Evolutionary conservation across 2,113 vertebrate genomes (phyloP).

Genomic region (Strix aluco): DNA sequence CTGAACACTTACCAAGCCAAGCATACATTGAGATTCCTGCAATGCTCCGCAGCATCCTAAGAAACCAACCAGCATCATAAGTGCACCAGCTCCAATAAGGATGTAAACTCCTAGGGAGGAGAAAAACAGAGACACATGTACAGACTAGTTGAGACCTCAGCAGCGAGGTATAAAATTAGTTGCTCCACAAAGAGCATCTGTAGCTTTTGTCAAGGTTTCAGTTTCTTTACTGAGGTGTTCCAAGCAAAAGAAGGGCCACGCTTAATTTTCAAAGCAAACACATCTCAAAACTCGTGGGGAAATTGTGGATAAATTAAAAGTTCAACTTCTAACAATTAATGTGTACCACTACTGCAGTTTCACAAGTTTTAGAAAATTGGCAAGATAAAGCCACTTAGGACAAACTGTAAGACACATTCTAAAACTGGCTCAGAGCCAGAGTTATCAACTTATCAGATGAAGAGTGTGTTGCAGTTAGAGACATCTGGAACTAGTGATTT

Average conservation of each 20-base stretch:
- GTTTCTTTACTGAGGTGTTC: not conserved
- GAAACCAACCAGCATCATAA: constrained; percentile 98
- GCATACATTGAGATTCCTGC: constrained; percentile 95
- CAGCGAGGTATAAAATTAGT: not conserved
- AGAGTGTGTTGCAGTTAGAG: not conserved
- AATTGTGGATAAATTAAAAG: not conserved
- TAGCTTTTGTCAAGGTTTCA: not conserved
- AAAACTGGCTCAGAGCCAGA: not conserved
- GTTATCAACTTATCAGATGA: not conserved
- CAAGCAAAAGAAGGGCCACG: not conserved
- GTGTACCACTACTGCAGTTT: not conserved
- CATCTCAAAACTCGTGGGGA: not conserved
- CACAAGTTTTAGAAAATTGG: not conserved
- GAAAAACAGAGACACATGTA: not conserved
- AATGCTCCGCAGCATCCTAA: constrained; percentile 95
- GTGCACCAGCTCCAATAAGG: constrained; percentile 90
- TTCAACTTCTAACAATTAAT: not conserved
- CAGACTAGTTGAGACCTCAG: not conserved
- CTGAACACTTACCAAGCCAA: constrained; percentile 86
- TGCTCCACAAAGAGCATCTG: not conserved
- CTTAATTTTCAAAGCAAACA: not conserved
- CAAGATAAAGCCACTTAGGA: not conserved
- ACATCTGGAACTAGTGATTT: not conserved
- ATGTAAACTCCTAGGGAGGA: constrained; percentile 86
- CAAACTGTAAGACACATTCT: not conserved